Base-by-base conservation (phyloP, 1,140 invertebrate species). In the Melitaea cinxia region DNA sequence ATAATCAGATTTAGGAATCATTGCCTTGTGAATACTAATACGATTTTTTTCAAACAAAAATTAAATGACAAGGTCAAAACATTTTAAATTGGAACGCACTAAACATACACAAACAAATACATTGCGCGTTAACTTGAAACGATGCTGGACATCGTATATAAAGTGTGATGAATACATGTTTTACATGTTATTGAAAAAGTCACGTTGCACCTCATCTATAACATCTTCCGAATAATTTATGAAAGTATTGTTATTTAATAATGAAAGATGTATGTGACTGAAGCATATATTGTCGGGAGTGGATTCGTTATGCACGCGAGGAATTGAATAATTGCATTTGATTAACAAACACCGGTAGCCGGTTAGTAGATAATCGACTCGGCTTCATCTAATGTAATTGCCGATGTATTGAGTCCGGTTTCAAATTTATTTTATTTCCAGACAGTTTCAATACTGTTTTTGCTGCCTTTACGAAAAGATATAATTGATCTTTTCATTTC, bases 211-310 rank as follows among this genome's bases (percentile, higher is more conserved):
- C 15, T 24, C 30, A 33, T 23, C 23, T 14, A 67, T 28, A 49
- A 54, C 55, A 37, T 47, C 23, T 64, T 64, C 65, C 61, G 59
- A 76, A 76, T 76, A 70, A 73, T 73, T 76, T 71, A 71, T 71
- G 65, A 73, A 70, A 70, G 63, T 59, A 65, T 76, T 71, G 68
- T 76, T 52, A 57, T 37, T 52, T 56, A 45, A 73, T 68, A 75
- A 70, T 72, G 62, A 58, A 17, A 57, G 39, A 47, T 53, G 57
- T 57, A 63, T 63, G 59, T 71, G 61, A 71, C 39, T 53, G 62
- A 47, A 63, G 68, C 37, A 55, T 33, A 69, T 15, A 55, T 49
- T 63, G 42, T 28, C 21, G 45, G 47, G 14, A 65, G 61, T 52
- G 59, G 58, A 65, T 65, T 58, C 47, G 54, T 65, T 65, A 54